A percentile compares a stretch with the other conserved stretches of the same genome.
These are phyloP conservation scores for Bellardia pandia DNA, from an alignment of 2,888 invertebrate species.

Conservation along the genomic window DNA sequence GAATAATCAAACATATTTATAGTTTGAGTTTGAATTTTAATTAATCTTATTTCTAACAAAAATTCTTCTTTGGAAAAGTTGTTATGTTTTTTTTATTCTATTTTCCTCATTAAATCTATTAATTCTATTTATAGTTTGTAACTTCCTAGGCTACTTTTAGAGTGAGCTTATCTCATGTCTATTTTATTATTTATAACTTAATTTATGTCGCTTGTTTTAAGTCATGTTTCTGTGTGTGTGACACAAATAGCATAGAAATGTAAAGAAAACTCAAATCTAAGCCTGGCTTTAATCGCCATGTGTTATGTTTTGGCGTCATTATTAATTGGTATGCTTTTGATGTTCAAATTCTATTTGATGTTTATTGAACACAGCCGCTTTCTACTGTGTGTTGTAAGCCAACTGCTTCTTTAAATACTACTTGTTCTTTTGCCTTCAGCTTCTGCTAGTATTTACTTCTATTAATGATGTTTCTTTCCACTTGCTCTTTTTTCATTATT, in stretches of 20 bases:
- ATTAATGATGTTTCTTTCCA: neutral
- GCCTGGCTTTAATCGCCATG: neutral
- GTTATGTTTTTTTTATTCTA: neutral
- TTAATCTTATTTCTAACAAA: no score
- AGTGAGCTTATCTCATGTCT: neutral
- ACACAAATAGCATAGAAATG: neutral
- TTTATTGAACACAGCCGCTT: slow-evolving; percentile 38
- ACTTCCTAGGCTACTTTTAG: neutral
- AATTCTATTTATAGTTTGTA: neutral
- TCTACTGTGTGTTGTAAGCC: neutral
- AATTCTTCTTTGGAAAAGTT: no score
- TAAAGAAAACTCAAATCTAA: neutral
- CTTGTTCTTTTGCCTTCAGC: no score
- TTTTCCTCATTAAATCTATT: neutral
- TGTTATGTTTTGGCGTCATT: slow-evolving; percentile 47
- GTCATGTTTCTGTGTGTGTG: neutral
- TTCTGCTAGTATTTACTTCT: neutral
- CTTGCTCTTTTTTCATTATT: no score
- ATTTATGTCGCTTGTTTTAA: neutral
- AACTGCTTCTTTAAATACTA: no score
- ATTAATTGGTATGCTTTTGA: slow-evolving; percentile 40
- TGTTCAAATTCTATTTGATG: slow-evolving; percentile 27
- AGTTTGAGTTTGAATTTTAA: no score
- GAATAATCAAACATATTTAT: neutral
- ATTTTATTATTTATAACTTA: neutral